Evolutionary conservation across 2,888 invertebrate genomes (phyloP).

Genomic region (Coremacera marginata): DNA sequence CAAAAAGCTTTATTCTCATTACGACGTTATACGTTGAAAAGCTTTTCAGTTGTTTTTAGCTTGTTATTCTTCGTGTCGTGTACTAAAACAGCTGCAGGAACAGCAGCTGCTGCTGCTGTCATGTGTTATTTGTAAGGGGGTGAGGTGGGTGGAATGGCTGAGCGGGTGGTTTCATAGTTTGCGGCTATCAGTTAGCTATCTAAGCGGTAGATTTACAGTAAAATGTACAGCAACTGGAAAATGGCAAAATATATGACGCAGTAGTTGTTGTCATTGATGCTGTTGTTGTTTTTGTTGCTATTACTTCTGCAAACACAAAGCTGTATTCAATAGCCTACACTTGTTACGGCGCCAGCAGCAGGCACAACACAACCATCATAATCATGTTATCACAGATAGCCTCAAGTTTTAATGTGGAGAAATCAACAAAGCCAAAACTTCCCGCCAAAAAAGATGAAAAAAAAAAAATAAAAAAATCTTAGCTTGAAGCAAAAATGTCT

Average conservation of each 20-base stretch:
- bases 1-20: no score
- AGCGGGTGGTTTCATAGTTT: background rate
- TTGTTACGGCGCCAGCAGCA: no score
- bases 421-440: background rate
- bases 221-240: constrained; percentile 32
- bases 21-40: no score
- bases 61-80: background rate
- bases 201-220: constrained; percentile 10
- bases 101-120: constrained; percentile 38
- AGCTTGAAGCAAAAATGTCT: no score
- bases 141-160: background rate
- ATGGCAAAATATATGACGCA: constrained; percentile 17
- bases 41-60: background rate
- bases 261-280: background rate
- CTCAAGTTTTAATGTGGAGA: background rate
- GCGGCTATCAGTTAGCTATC: background rate
- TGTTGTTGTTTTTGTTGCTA: background rate
- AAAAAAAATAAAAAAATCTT: no score
- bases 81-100: background rate
- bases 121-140: background rate
- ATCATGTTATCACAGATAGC: background rate
- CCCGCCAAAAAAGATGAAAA: background rate
- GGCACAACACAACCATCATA: background rate
- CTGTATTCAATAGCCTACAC: no score
- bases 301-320: constrained; percentile 34